Base-by-base conservation (phyloP, 2,888 invertebrate genomes). In the Vandiemenella viatica region DNA sequence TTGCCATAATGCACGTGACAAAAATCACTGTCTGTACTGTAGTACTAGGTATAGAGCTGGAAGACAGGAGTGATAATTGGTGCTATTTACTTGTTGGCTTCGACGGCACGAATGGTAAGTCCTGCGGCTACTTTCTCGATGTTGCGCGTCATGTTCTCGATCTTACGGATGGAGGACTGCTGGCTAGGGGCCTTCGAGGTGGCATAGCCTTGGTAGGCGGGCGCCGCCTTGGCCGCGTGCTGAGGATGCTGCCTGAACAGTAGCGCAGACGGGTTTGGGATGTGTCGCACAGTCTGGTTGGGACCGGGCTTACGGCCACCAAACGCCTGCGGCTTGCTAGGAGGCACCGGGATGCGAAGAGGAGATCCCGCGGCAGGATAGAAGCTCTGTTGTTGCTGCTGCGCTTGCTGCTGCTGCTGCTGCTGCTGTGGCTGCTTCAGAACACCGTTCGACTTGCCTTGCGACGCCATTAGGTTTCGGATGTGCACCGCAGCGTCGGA, bases 221-320 rank as follows among this genome's bases (percentile, higher is more conserved):
- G 32, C n/a, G 4, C 4, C 32, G 32, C 1, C 32, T n/a, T 10
- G 32, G 32, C 6, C 32, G 13, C 32, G 32, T 32, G 45, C 4
- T n/a, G 22, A 8, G 42, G 13, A 20, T 70, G 68, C 58, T 75
- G 74, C 51, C 76, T 70, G 55, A 72, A 69, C 37, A 76, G 70
- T 56, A 78, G 56, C 7, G 75, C 68, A 46, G 76, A 76, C 5
- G 77, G 77, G 63, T 78, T 77, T 5, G 78, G 77, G 54, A 79
- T 78, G 56, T 74, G 77, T 38, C 78, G 65, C 20, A 78, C 74
- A 18, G 71, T 74, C 50, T 76, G 76, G 59, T 77, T 78, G 60
- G 71, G 65, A 57, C 66, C 59, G 13, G 61, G 62, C 55, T 59
- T 60, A 6, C 51, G 64, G 15, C 44, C 37, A 22, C 22, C 46